Evolutionary conservation across 2,797 vertebrate species (phyloP).

Genomic region (Acanthurus leucopareius): DNA sequence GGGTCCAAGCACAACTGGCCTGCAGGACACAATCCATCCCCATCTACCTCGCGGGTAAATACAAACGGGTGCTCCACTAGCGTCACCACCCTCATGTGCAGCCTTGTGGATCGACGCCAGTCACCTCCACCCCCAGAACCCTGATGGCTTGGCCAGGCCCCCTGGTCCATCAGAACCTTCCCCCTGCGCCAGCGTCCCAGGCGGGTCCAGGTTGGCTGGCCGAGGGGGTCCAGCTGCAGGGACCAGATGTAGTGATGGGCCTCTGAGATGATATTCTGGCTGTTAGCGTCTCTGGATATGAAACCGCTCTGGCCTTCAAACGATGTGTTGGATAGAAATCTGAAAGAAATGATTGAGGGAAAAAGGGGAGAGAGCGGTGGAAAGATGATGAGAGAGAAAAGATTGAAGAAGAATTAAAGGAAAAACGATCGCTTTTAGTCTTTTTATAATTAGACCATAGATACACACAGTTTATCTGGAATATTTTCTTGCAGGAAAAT

Average conservation of each 20-base stretch:
- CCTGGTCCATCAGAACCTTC: conserved; percentile 92
- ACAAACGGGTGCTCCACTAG: conserved; percentile 98
- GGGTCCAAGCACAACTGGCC: conserved; percentile 96
- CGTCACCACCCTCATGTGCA: conserved; percentile 94
- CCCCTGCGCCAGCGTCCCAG: conserved; percentile 94
- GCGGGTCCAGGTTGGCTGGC: conserved; percentile 96
- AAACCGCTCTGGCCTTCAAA: conserved; percentile 95
- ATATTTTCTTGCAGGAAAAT: neutral
- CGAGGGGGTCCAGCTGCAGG: conserved; percentile 95
- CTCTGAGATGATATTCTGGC: conserved; percentile 89
- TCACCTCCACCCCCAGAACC: conserved; percentile 80
- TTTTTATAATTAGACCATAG: neutral
- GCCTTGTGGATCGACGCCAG: conserved; percentile 87
- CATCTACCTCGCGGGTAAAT: conserved; percentile 96
- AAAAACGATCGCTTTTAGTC: neutral
- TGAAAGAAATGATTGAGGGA: conserved; percentile 58
- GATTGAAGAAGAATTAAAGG: neutral
- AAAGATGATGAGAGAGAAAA: neutral
- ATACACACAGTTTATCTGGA: neutral
- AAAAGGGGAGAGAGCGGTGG: neutral
- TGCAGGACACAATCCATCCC: conserved; percentile 94
- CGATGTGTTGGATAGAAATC: conserved; percentile 94
- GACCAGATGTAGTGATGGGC: conserved; percentile 98
- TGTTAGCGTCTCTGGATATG: conserved; percentile 87
- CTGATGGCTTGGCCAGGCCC: conserved; percentile 92